phyloP scores from a whole-genome alignment of 2,888 invertebrate genomes.

The Malachius bipustulatus region DNA sequence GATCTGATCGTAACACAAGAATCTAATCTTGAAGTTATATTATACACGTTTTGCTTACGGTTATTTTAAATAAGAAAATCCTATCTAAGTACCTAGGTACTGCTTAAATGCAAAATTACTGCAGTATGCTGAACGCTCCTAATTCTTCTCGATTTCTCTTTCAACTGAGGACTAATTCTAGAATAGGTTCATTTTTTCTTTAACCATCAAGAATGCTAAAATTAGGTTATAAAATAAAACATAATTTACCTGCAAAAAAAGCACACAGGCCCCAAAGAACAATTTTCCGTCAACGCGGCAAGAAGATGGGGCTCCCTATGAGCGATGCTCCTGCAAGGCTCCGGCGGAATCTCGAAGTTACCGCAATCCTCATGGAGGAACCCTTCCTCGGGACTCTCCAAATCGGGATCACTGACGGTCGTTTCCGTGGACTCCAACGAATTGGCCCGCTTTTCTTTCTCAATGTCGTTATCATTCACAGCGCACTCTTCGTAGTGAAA shows the following conservation, averaged over 20 bases:
- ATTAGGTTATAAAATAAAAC: too few relatives aligned
- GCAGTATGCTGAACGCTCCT: too few relatives aligned
- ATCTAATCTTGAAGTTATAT: too few relatives aligned
- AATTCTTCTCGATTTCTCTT: too few relatives aligned
- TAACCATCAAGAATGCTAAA: too few relatives aligned
- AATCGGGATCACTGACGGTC: conserved; percentile 24
- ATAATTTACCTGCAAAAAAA: conserved; percentile 37
- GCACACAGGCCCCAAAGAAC: conserved; percentile 35
- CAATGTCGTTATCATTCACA: conserved; percentile 18
- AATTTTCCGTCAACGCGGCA: conserved; percentile 35
- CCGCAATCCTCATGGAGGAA: conserved; percentile 14
- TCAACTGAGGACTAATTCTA: too few relatives aligned
- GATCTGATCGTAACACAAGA: too few relatives aligned
- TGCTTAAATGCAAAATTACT: too few relatives aligned
- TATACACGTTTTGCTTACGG: too few relatives aligned
- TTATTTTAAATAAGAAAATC: too few relatives aligned
- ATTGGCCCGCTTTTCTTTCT: conserved; percentile 23
- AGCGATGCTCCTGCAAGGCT: conserved; percentile 35
- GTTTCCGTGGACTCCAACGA: conserved; percentile 27
- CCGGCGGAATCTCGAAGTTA: conserved; percentile 18
- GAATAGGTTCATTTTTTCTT: too few relatives aligned
- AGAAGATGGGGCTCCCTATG: conserved; percentile 36
- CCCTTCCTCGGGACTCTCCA: conserved; percentile 18
- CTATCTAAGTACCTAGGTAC: too few relatives aligned
- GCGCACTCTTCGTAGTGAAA: conserved; percentile 30